Percentiles rank a stretch among this genome's conserved stretches.
Conservation (phyloP, 2,888 invertebrate genomes). For the Diploptera punctata region DNA sequence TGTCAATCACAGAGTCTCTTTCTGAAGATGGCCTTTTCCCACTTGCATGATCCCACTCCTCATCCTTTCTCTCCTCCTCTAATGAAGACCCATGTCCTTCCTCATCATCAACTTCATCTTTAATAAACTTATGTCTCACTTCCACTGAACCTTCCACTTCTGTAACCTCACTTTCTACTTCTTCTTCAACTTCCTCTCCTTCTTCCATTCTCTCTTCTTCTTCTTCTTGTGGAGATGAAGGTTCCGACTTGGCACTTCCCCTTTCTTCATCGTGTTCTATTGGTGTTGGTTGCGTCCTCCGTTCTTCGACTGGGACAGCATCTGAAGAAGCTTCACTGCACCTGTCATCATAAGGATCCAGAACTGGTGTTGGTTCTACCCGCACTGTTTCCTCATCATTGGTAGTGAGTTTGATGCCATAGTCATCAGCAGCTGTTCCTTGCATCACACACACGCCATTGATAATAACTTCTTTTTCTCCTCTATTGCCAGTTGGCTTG, state of each 20-base stretch:
- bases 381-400: slow-evolving; percentile 73
- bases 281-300: slow-evolving; percentile 1
- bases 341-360: slow-evolving; percentile 53
- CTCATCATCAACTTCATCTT: slow-evolving; percentile 48
- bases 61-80: slow-evolving; percentile 41
- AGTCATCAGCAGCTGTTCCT: slow-evolving; percentile 68
- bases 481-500: slow-evolving; percentile 53
- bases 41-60: slow-evolving; percentile 40
- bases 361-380: slow-evolving; percentile 77
- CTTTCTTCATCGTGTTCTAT: slow-evolving; percentile 31
- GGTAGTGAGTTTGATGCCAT: slow-evolving; percentile 47
- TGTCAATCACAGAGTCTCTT: slow-evolving; percentile 29
- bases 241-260: slow-evolving; percentile 35
- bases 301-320: slow-evolving; percentile 12
- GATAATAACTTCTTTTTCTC: slow-evolving; percentile 79
- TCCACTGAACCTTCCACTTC: slow-evolving; percentile 56
- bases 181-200: slow-evolving; percentile 45
- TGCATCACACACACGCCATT: slow-evolving; percentile 95
- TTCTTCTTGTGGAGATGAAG: slow-evolving; percentile 42
- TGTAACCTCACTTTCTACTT: slow-evolving; percentile 47
- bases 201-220: slow-evolving; percentile 48
- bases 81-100: slow-evolving; percentile 43
- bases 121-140: slow-evolving; percentile 57
- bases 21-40: slow-evolving; percentile 2
- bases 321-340: slow-evolving; percentile 38